Base-by-base conservation (phyloP, 2,888 invertebrate species). In the Polymixis flavicincta region DNA sequence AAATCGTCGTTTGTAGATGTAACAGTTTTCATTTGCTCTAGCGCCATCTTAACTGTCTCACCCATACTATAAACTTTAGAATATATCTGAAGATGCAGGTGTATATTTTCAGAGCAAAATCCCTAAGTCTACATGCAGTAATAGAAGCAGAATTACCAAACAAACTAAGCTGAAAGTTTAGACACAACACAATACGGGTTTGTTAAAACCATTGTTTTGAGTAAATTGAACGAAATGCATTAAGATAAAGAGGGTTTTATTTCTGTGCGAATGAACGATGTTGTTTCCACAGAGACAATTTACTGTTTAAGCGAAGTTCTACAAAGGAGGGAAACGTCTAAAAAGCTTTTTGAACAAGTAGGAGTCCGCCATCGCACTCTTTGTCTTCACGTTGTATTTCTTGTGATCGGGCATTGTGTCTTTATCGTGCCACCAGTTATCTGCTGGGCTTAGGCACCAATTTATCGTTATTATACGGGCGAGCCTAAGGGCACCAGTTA, bases 391-490 rank as follows among this genome's bases (percentile, higher is more conserved):
- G 66, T 78, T 90, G 89, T 92, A 89, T 92, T 90, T 90, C 91
- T 92, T 91, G 90, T 91, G 89, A 92, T 92, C 89, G 88, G 87
- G 89, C 83, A 90, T 92, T 94, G 93, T 93, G 88, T 84, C 87
- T 89, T 93, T 94, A 94, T 93, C 93, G 82, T 77, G 71, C 60
- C 83, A 80, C 74, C 84, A 89, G 89, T 90, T 93, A 92, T 93
- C 92, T 91, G 80, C 70, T 69, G 78, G 79, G 83, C 85, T 88
- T 87, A 82, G 80, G 81, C 85, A 89, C 90, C 90, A 90, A 92
- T 92, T 93, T 92, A 91, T 91, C 92, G 92, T 92, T 92, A 92
- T 92, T 90, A 92, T 92, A 91, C 90, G 92, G 90, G 80, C 74
- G 81, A 85, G 88, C 87, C 87, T 88, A 83, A 86, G 89, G 90